Evolutionary conservation across 2,113 vertebrate genomes (phyloP).

Genomic region (Halcyon senegalensis): DNA sequence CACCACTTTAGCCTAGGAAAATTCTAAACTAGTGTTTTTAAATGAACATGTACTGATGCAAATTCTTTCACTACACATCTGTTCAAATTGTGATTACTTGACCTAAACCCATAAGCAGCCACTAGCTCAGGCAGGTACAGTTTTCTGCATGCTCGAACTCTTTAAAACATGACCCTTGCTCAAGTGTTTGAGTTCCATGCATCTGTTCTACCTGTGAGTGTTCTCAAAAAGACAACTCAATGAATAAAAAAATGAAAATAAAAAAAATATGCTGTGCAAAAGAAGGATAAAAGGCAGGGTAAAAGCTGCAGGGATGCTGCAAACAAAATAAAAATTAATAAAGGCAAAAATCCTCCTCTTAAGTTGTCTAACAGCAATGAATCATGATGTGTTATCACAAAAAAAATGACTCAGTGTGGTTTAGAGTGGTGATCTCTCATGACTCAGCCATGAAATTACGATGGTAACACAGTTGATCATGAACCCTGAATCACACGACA

Average conservation of each 20-base stretch:
- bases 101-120: neutral
- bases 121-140: neutral
- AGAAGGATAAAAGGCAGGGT: neutral
- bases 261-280: neutral
- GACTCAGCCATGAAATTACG: constrained; percentile 31
- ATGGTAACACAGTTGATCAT: neutral
- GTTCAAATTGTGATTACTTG: neutral
- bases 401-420: neutral
- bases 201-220: neutral
- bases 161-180: neutral
- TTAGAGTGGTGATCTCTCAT: constrained; percentile 5
- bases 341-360: neutral
- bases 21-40: neutral
- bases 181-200: fast-evolving
- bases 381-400: neutral
- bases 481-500: neutral
- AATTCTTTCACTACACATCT: neutral
- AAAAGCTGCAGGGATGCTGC: neutral
- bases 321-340: neutral
- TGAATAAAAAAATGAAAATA: neutral
- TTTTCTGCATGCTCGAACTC: neutral
- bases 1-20: neutral
- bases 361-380: constrained; percentile 2
- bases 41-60: neutral
- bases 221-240: neutral